These are phyloP conservation scores for Ptychochromis oligacanthus DNA, from an alignment of 2,113 vertebrate genomes.

Conservation along the genomic window DNA sequence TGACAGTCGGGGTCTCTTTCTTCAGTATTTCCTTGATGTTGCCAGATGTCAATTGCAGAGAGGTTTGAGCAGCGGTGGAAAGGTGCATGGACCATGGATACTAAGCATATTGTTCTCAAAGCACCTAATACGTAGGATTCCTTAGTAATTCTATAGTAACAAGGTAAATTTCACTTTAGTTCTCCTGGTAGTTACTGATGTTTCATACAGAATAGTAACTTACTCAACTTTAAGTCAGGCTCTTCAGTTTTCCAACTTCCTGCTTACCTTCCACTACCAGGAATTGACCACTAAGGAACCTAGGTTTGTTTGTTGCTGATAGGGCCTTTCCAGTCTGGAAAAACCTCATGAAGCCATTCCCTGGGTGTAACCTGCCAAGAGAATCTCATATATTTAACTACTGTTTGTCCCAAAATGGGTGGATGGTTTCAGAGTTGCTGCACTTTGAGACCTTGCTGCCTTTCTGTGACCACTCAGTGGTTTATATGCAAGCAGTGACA, in stretches of 20 bases:
- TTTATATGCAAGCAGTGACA: too few relatives aligned
- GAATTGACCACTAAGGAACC: background rate
- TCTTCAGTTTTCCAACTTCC: rapidly evolving
- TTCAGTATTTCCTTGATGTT: too few relatives aligned
- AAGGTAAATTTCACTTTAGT: background rate
- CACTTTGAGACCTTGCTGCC: too few relatives aligned
- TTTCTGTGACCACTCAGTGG: too few relatives aligned
- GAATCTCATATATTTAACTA: too few relatives aligned
- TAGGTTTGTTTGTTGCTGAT: background rate
- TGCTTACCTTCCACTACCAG: background rate
- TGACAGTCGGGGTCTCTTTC: too few relatives aligned
- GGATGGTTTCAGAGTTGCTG: too few relatives aligned
- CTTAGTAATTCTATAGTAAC: background rate
- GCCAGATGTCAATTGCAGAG: too few relatives aligned
- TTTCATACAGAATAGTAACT: background rate
- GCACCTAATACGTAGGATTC: background rate
- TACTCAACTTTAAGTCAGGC: background rate
- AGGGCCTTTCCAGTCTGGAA: background rate
- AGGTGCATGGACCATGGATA: background rate
- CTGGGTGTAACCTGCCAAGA: too few relatives aligned
- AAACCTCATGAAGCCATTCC: too few relatives aligned
- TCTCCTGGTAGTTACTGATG: background rate
- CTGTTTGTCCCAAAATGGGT: too few relatives aligned
- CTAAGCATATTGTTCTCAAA: background rate
- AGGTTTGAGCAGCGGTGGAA: too few relatives aligned